These are phyloP conservation scores for Periophthalmus magnuspinnatus DNA, from an alignment of 2,797 vertebrate species.

Conservation along the genomic window DNA sequence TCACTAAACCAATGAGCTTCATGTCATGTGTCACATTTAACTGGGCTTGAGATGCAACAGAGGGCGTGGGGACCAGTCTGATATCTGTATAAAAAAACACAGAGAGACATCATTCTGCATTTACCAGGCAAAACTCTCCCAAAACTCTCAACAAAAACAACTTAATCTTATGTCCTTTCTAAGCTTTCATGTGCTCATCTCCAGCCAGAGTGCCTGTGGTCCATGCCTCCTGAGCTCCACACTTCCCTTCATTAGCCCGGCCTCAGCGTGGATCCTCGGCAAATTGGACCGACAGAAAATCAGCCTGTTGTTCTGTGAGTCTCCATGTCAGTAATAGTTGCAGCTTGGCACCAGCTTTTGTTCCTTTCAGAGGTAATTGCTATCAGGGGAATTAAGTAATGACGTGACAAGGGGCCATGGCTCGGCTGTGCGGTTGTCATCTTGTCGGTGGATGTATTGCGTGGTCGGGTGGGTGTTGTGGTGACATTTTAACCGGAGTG, in stretches of 20 bases:
- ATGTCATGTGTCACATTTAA: too few relatives aligned
- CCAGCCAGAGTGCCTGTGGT: conserved; percentile 30
- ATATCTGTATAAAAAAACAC: too few relatives aligned
- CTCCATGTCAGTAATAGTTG: conserved; percentile 57
- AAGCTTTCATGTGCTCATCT: conserved; percentile 23
- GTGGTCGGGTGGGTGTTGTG: conserved; percentile 20
- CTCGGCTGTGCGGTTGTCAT: conserved; percentile 42
- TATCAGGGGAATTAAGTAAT: conserved; percentile 57
- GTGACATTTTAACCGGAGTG: conserved; percentile 25
- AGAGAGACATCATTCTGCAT: too few relatives aligned
- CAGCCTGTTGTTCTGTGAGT: conserved; percentile 54
- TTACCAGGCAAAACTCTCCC: too few relatives aligned
- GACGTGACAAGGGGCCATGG: conserved; percentile 49
- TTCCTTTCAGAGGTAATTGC: conserved; percentile 57
- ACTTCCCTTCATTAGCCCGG: conserved; percentile 58
- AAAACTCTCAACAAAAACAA: not conserved
- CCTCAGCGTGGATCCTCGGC: conserved; percentile 44
- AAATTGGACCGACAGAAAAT: conserved; percentile 59
- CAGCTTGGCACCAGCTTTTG: conserved; percentile 53
- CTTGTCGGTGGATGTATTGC: conserved; percentile 34
- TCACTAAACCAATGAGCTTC: too few relatives aligned
- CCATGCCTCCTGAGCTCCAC: conserved; percentile 43
- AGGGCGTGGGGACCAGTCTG: too few relatives aligned
- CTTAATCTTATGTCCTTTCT: not conserved
- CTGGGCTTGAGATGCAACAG: too few relatives aligned